Evolutionary conservation across 1,140 invertebrate species (phyloP).

Genomic region (Diachasmimorpha longicaudata): DNA sequence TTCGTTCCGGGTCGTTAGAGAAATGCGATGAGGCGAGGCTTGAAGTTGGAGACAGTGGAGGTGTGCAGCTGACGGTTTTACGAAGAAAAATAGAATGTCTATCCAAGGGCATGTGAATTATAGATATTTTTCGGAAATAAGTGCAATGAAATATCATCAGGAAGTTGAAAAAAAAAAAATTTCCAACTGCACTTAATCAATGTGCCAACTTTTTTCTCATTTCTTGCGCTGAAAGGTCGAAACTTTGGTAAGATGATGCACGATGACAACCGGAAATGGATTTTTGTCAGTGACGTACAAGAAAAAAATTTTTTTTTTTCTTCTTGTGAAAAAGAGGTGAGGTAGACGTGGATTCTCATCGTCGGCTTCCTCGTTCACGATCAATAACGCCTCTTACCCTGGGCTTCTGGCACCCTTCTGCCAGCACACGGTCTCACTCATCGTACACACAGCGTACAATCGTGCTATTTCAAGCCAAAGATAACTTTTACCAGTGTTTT

Average conservation of each 20-base stretch:
- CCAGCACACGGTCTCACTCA: not conserved
- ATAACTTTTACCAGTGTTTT: not conserved
- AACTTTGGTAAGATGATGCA: not conserved
- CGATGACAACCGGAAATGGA: not conserved
- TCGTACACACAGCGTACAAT: not conserved
- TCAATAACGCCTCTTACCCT: not conserved
- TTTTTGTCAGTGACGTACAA: not conserved
- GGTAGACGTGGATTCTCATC: not conserved
- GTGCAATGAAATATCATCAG: not conserved
- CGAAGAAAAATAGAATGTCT: no score
- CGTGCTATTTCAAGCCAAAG: not conserved
- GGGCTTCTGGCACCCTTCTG: not conserved
- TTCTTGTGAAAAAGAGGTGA: not conserved
- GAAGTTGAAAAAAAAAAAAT: not conserved
- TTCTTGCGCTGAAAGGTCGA: not conserved
- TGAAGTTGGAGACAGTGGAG: no score
- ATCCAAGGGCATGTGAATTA: no score
- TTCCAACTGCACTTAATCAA: not conserved
- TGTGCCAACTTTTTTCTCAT: not conserved
- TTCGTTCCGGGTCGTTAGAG: no score
- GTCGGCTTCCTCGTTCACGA: slow-evolving; percentile 3
- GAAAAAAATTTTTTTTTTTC: not conserved
- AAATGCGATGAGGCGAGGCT: no score
- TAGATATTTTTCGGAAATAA: no score
- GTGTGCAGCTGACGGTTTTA: no score